Evolutionary conservation across 2,888 invertebrate species (phyloP), one percentile per base, ranked within the genome.

Genomic region (Trissolcus japonicus): DNA sequence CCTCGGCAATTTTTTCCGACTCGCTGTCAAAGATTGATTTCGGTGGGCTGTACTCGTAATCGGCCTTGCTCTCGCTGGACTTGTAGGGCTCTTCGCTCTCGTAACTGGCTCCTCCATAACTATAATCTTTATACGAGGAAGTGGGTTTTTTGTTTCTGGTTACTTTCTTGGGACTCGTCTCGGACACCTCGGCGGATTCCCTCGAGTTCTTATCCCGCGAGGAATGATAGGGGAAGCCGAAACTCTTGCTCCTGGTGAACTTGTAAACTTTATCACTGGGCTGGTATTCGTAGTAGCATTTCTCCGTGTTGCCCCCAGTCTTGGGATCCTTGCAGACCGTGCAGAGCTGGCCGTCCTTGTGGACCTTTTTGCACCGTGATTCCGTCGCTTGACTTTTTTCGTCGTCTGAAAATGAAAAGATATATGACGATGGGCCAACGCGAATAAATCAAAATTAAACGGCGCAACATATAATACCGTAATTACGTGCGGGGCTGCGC

Each of bases 1-100:
- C 92, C 43, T 92, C 91, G 0, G 93, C 91, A 83, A 93, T 91
- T 82, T 91, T 90, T 82, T 93, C 93, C 0, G 93, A 93, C 48
- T 92, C 90, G 41, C 92, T 91, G 79, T 92, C 92, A 55, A 83
- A 92, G 90, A 83, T 91, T 1, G 80, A 78, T 2, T 29, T 6
- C 2, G 43, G 17, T 14, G 77, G 76, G 43, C 53, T 53, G 53
- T 77, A 76, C 2, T 75, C 78, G 16, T 74, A 75, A 16, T 57
- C 67, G 9, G 61, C 76, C 51, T 75, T 76, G 21, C 68, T 72
- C 14, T 80, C 78, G 46, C 65, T 65, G 0, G 59, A 59, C 21
- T 68, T 72, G 17, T 50, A 68, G 1, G 60, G 54, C 1, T 71
- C 67, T 0, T 72, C 67, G 7, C 68, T 63, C 2, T 63, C 71